Percentiles rank a stretch among this genome's conserved stretches.
These are phyloP conservation scores for Liopterus haemorrhoidalis DNA, from an alignment of 2,888 invertebrate genomes.

Conservation along the genomic window DNA sequence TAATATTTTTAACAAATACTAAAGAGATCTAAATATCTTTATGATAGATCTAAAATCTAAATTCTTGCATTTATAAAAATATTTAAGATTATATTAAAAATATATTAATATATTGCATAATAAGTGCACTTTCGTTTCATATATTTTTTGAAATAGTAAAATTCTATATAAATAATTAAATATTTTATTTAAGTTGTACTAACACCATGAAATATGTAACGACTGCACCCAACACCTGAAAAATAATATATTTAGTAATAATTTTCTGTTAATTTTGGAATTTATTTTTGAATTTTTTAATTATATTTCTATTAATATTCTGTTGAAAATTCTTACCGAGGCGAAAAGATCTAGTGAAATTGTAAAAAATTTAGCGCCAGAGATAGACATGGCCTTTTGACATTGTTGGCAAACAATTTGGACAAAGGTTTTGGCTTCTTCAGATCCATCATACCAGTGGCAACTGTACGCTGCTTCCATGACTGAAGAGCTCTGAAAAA, in stretches of 20 bases:
- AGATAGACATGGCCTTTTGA: slow-evolving; percentile 83
- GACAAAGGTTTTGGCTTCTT: slow-evolving; percentile 84
- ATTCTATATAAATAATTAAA: no score
- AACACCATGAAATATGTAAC: slow-evolving; percentile 90
- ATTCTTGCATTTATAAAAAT: no score
- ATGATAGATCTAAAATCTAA: no score
- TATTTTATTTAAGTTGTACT: slow-evolving; percentile 72
- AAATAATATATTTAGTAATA: slow-evolving; percentile 29
- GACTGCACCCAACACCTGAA: slow-evolving; percentile 77
- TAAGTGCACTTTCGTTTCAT: no score
- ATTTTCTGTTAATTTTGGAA: no score
- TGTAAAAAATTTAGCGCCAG: slow-evolving; percentile 84
- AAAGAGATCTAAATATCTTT: no score
- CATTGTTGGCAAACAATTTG: slow-evolving; percentile 88
- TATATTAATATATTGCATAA: no score
- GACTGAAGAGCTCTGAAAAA: slow-evolving; percentile 72
- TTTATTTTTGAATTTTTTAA: no score
- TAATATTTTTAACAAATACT: no score
- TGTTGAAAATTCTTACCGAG: slow-evolving; percentile 57
- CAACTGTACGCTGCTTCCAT: slow-evolving; percentile 90
- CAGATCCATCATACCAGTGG: slow-evolving; percentile 86
- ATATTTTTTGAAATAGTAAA: no score
- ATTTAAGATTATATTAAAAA: no score
- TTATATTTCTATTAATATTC: background rate
- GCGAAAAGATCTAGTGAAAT: slow-evolving; percentile 82